Conservation (phyloP, 2,888 invertebrate species). For the Pristionchus japonicus region DNA sequence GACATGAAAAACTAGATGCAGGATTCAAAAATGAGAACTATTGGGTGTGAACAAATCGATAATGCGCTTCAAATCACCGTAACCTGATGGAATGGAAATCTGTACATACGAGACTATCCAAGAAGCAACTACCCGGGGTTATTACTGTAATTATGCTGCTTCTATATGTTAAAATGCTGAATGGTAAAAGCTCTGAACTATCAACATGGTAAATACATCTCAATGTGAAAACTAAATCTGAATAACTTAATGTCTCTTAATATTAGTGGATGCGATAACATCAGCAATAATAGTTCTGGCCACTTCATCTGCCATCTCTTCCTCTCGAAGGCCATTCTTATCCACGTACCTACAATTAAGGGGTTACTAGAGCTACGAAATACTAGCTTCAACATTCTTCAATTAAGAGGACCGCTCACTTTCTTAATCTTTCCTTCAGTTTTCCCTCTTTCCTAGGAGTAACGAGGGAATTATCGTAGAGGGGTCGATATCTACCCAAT, state of each 20-base stretch:
- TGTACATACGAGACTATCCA: slow-evolving; percentile 28
- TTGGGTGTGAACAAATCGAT: neutral
- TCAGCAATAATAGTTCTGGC: slow-evolving; percentile 97
- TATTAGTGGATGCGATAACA: slow-evolving; percentile 25
- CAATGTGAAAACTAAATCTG: neutral
- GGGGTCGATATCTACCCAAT: slow-evolving; percentile 64
- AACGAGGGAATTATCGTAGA: slow-evolving; percentile 58
- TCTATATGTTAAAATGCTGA: neutral
- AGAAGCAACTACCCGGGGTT: slow-evolving; percentile 1
- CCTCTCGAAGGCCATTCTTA: slow-evolving; percentile 78
- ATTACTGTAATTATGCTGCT: slow-evolving; percentile 33
- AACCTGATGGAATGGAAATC: slow-evolving; percentile 27
- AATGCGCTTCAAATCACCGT: slow-evolving; percentile 6
- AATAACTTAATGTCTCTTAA: slow-evolving; percentile 14
- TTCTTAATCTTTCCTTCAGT: slow-evolving; percentile 12
- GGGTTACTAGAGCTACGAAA: no score
- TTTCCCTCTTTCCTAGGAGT: slow-evolving; percentile 24
- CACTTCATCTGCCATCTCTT: slow-evolving; percentile 96
- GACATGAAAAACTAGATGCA: neutral
- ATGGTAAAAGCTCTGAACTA: neutral
- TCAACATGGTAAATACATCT: neutral
- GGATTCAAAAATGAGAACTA: neutral
- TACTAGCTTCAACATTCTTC: no score
- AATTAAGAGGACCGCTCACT: neutral
- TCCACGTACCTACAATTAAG: slow-evolving; percentile 54